Evolutionary conservation across 1,140 invertebrate species (phyloP), one percentile per base, ranked within the genome.

Genomic region (Lordiphosa clarofinis): DNA sequence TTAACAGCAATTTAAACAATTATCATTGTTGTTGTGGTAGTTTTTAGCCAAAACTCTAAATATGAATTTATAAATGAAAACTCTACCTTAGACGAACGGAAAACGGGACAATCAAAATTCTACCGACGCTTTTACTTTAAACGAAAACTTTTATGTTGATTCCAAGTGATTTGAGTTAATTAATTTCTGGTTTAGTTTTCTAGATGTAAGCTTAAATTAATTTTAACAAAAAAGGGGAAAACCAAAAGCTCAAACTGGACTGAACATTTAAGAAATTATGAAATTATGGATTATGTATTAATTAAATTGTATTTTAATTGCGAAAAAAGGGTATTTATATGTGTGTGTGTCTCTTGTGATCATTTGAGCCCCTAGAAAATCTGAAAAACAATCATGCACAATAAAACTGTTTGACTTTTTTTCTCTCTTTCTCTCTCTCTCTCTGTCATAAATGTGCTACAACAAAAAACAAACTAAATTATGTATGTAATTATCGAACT

Each of bases 221-320:
- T 68, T 78, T 82, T 60, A 67, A 24, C 21, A 54, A 58, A 60
- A 75, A 62, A 60, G 65, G 69, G 56, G 66, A 81, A 82, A 73
- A 64, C 54, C 56, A 78, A 74, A 78, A 87, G 82, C 82, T 87
- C 82, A 87, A 87, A 87, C 82, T 87, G 76, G 82, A 87, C 82
- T 87, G 82, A 87, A 82, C 84, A 74, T 71, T 87, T 86, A 82
- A 86, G 64, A n/a, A n/a, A n/a, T n/a, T n/a, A n/a, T n/a, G n/a
- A n/a, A 67, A 46, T 78, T 73, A 78, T 73, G 21, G 0, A 78
- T 74, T 84, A 78, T 75, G 64, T 67, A 67, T 28, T 36, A 67
- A 74, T 64, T 73, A 52, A 65, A 78, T 82, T 73, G 57, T 67
- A 76, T 73, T 62, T 46, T 72, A 65, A 73, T 78, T 67, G 47